phyloP scores from a whole-genome alignment of 1,140 invertebrate species.

The Trichonephila clavipes region DNA sequence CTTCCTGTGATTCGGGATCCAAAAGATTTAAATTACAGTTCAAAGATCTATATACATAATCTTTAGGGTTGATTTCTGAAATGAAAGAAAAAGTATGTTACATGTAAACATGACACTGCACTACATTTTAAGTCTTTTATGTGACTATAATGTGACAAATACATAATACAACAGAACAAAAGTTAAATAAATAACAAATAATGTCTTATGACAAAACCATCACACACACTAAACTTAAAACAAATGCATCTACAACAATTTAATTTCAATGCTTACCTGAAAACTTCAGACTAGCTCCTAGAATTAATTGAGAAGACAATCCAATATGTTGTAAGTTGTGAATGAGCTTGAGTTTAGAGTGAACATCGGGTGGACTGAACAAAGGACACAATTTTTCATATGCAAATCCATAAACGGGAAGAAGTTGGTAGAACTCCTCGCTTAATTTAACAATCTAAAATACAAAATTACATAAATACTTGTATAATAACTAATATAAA shows the following conservation, averaged over 20 bases:
- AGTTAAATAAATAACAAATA: too few relatives aligned
- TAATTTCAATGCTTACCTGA: constrained; percentile 77
- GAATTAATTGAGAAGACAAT: constrained; percentile 80
- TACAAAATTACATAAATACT: not conserved
- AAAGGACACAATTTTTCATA: constrained; percentile 81
- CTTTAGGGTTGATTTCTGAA: constrained; percentile 81
- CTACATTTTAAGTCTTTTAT: too few relatives aligned
- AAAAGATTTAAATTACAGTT: constrained; percentile 80
- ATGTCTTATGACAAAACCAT: too few relatives aligned
- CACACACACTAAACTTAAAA: too few relatives aligned
- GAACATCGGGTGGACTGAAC: constrained; percentile 78
- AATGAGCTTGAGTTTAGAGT: constrained; percentile 79
- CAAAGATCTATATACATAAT: constrained; percentile 82
- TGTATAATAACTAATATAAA: too few relatives aligned
- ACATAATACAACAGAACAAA: too few relatives aligned
- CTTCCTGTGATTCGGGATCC: constrained; percentile 79
- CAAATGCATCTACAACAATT: not conserved
- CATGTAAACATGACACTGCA: too few relatives aligned
- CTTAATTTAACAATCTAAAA: constrained; percentile 81
- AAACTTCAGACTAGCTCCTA: constrained; percentile 80
- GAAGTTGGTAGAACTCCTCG: constrained; percentile 82
- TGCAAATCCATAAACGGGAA: constrained; percentile 81
- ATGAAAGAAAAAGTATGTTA: not conserved
- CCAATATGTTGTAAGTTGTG: constrained; percentile 81
- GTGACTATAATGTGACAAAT: too few relatives aligned